These are phyloP conservation scores for Drosophila rhopaloa DNA, from an alignment of 1,140 invertebrate genomes.

Conservation along the genomic window DNA sequence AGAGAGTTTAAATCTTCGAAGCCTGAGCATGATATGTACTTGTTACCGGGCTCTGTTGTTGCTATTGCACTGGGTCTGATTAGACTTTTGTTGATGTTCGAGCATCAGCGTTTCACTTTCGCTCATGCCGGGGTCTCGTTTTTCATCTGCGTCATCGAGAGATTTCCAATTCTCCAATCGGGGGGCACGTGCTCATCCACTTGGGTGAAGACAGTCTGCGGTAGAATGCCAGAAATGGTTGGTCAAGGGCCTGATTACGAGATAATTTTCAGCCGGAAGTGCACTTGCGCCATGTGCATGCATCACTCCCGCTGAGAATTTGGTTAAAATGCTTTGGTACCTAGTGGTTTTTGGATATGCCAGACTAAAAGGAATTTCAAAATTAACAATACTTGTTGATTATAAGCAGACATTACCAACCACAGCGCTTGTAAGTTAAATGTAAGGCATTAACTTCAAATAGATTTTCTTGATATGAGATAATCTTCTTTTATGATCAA, in stretches of 20 bases:
- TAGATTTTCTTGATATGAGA: too few relatives aligned
- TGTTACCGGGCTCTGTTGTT: constrained; percentile 39
- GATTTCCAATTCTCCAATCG: constrained; percentile 45
- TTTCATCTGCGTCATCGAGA: constrained; percentile 51
- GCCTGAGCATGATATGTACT: constrained; percentile 72
- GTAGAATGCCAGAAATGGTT: constrained; percentile 11
- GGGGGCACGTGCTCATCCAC: constrained; percentile 46
- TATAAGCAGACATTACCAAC: too few relatives aligned
- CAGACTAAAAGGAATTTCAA: background rate
- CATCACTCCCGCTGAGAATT: constrained; percentile 5
- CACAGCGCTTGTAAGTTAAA: too few relatives aligned
- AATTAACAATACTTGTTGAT: background rate
- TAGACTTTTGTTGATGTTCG: constrained; percentile 72
- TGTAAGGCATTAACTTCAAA: too few relatives aligned
- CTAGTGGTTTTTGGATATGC: background rate
- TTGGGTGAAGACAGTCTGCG: constrained; percentile 2
- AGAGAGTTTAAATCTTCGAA: constrained; percentile 64
- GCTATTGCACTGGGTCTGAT: constrained; percentile 62
- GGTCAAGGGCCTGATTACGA: background rate
- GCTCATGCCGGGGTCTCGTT: constrained; percentile 49
- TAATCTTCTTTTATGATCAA: too few relatives aligned
- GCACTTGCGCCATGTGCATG: constrained; percentile 4
- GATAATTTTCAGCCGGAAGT: constrained; percentile 26
- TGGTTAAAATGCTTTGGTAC: background rate
- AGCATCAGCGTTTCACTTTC: constrained; percentile 75